phyloP scores from a whole-genome alignment of 2,113 vertebrate species.

The Meriones unguiculatus region DNA sequence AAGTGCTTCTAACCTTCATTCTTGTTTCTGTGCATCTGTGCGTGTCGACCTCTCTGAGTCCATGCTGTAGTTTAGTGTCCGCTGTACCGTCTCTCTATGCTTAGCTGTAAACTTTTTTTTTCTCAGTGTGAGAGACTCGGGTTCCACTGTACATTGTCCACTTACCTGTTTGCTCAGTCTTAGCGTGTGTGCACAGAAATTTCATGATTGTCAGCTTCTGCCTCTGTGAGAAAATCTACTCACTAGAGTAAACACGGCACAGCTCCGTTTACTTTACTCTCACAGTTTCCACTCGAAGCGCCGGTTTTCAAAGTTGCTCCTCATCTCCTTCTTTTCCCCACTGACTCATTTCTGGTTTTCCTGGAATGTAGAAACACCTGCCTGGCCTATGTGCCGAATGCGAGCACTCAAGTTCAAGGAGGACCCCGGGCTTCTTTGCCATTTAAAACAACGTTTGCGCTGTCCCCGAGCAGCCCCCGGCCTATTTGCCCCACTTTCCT shows the following conservation, averaged over 20 bases:
- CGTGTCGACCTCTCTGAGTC: neutral
- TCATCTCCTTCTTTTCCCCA: neutral
- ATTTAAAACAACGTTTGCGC: neutral
- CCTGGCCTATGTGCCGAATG: neutral
- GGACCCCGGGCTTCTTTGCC: neutral
- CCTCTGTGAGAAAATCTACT: neutral
- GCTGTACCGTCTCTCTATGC: neutral
- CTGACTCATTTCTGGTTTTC: neutral
- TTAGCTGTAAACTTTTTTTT: neutral
- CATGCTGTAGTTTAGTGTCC: neutral
- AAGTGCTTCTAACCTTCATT: neutral
- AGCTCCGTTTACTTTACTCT: constrained; percentile 29
- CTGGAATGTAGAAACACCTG: neutral
- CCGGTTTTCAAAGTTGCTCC: neutral
- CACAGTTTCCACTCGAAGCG: neutral
- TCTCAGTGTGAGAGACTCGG: neutral
- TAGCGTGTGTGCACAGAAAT: neutral
- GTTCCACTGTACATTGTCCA: neutral
- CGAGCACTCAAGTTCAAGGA: neutral
- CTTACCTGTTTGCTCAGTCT: constrained; percentile 11
- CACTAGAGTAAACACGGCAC: neutral
- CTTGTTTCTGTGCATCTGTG: neutral
- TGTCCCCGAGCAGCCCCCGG: neutral
- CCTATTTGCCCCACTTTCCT: neutral
- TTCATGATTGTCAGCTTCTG: neutral